Evolutionary conservation across 2,113 vertebrate genomes (phyloP).

Genomic region (Thalassarche chlororhynchos): DNA sequence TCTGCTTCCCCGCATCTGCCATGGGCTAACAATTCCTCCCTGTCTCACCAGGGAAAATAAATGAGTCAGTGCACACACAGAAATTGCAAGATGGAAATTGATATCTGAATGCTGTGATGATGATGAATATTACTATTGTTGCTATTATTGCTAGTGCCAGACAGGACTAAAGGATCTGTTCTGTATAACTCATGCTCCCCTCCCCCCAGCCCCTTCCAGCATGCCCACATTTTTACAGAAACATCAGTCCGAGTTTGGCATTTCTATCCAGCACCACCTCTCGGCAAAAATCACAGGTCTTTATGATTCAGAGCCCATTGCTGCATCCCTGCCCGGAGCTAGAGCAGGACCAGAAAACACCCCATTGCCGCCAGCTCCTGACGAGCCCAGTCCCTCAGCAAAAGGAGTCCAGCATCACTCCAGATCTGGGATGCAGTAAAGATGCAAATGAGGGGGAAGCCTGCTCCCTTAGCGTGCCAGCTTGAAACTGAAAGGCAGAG

Average conservation of each 20-base stretch:
- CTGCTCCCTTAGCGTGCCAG: neutral
- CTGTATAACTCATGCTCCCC: neutral
- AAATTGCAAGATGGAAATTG: conserved; percentile 50
- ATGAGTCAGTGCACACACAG: conserved; percentile 31
- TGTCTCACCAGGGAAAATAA: conserved; percentile 27
- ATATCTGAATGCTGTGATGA: conserved; percentile 23
- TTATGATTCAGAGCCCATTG: neutral
- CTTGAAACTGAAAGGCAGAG: neutral
- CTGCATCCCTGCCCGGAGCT: neutral
- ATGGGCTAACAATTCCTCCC: conserved; percentile 37
- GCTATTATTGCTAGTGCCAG: neutral
- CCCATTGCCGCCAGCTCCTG: accelerated
- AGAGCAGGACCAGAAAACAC: neutral
- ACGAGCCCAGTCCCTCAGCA: neutral
- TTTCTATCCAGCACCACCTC: neutral
- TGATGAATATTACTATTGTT: conserved; percentile 64
- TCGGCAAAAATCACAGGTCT: neutral
- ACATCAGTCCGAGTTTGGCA: neutral
- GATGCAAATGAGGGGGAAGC: neutral
- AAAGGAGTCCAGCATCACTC: neutral
- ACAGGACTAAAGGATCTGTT: conserved; percentile 20
- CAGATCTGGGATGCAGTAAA: neutral
- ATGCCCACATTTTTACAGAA: neutral
- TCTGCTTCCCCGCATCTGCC: neutral
- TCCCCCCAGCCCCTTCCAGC: neutral